Evolutionary conservation across 1,140 invertebrate species (phyloP).

Genomic region (Popillia japonica): DNA sequence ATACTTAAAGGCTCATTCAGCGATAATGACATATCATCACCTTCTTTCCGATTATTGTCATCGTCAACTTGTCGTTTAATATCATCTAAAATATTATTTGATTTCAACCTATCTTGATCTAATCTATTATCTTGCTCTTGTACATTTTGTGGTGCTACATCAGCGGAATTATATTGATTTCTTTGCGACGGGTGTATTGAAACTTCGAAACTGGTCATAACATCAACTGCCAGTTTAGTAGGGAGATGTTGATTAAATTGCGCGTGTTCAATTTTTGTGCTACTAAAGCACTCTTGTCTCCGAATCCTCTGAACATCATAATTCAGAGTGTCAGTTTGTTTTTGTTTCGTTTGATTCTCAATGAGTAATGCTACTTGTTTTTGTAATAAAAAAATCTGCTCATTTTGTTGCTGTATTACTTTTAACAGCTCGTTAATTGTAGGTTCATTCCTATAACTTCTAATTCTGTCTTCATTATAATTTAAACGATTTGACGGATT

Average conservation of each 20-base stretch:
- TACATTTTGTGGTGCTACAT: not conserved
- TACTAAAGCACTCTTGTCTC: constrained; percentile 26
- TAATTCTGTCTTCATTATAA: not conserved
- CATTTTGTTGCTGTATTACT: constrained; percentile 67
- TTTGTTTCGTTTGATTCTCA: constrained; percentile 50
- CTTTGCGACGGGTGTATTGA: constrained; percentile 61
- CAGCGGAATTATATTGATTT: not conserved
- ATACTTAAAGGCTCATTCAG: too few relatives aligned
- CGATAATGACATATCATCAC: too few relatives aligned
- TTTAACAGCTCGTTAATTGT: constrained; percentile 65
- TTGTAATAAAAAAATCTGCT: constrained; percentile 65
- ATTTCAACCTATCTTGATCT: not conserved
- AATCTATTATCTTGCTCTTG: not conserved
- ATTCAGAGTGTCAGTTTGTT: constrained; percentile 46
- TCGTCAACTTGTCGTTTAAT: not conserved
- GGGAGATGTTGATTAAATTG: constrained; percentile 49
- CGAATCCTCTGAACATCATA: not conserved
- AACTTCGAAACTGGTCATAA: constrained; percentile 77
- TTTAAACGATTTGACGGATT: not conserved
- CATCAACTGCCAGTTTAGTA: constrained; percentile 71
- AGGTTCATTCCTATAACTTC: constrained; percentile 55
- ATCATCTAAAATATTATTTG: not conserved
- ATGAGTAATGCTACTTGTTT: constrained; percentile 65
- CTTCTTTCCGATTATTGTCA: not conserved
- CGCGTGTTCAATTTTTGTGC: constrained; percentile 47